These are phyloP conservation scores for Eurystomus gularis DNA, from an alignment of 2,113 vertebrate genomes.

Conservation along the genomic window DNA sequence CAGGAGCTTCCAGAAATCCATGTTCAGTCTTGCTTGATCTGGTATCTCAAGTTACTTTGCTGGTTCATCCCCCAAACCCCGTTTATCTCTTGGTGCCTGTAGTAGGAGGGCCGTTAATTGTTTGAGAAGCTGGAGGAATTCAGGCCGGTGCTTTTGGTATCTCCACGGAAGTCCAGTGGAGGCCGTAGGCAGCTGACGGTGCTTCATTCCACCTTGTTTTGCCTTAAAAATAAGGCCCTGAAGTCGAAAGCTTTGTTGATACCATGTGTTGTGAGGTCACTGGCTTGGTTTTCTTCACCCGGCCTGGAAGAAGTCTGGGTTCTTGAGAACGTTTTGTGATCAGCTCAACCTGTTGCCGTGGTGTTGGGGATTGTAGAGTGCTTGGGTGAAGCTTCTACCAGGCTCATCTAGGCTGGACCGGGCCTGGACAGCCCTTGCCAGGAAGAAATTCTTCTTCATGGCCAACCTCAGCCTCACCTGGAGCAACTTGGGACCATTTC, in stretches of 20 bases:
- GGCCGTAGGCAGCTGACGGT: background rate
- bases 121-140: background rate
- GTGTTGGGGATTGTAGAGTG: too few species aligned
- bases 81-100: background rate
- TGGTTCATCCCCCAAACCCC: background rate
- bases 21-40: background rate
- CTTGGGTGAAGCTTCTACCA: too few species aligned
- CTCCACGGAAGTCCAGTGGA: rapidly evolving
- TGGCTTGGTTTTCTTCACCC: background rate
- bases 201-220: background rate
- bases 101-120: background rate
- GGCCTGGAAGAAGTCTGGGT: background rate
- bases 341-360: too few species aligned
- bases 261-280: background rate
- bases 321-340: too few species aligned
- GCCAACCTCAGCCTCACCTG: too few species aligned
- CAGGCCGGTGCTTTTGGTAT: background rate
- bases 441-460: too few species aligned
- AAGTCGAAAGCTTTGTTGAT: background rate
- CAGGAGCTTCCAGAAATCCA: background rate
- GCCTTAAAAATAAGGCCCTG: background rate
- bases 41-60: background rate
- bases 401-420: too few species aligned
- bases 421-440: too few species aligned
- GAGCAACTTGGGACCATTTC: too few species aligned